These are phyloP conservation scores for Muntiacus reevesi DNA, from an alignment of 2,113 vertebrate genomes.

Conservation along the genomic window DNA sequence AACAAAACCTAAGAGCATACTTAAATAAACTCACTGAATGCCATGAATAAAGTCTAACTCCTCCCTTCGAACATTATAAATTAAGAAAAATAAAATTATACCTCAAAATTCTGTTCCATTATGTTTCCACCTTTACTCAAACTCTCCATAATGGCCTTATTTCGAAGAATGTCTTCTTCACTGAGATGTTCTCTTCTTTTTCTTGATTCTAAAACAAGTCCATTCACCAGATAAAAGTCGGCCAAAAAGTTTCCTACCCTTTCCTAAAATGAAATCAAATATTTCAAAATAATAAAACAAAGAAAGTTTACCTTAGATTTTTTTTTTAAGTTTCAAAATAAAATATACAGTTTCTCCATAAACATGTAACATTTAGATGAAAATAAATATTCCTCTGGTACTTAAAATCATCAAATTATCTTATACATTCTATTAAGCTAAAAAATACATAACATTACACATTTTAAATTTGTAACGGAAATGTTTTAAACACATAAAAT, in stretches of 20 bases:
- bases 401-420: conserved; percentile 2
- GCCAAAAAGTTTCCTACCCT: conserved; percentile 98
- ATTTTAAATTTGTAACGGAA: conserved; percentile 36
- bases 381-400: conserved; percentile 20
- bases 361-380: neutral
- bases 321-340: neutral
- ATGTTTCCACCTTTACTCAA: conserved; percentile 97
- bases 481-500: neutral
- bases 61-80: neutral
- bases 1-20: neutral
- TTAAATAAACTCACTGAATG: neutral
- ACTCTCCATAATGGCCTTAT: conserved; percentile 99
- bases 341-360: neutral
- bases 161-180: conserved; percentile 98
- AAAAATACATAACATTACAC: neutral
- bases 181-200: conserved; percentile 98
- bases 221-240: conserved; percentile 97
- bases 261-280: conserved; percentile 84
- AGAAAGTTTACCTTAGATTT: neutral
- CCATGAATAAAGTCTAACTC: neutral
- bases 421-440: neutral
- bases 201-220: conserved; percentile 95
- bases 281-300: conserved; percentile 44
- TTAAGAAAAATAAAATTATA: conserved; percentile 57
- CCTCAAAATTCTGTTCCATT: conserved; percentile 98